Base-by-base conservation (phyloP, 2,888 invertebrate species). In the Melieria picta region DNA sequence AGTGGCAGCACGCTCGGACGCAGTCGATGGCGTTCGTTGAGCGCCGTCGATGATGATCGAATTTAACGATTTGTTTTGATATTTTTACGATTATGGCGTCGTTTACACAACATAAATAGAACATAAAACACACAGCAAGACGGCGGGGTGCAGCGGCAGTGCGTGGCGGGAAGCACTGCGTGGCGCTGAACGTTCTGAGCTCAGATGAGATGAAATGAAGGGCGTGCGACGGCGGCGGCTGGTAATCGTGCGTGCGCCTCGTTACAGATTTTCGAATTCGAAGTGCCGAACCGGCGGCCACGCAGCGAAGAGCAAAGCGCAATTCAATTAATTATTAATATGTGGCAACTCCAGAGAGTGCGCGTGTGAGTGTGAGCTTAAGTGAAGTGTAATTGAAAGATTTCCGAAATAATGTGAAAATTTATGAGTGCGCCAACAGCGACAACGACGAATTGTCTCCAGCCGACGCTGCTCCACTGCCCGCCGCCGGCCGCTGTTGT, bases 51-150 rank as follows among this genome's bases (percentile, higher is more conserved):
- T 30, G 81, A 82, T 82, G 85, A 83, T 85, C 84, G 82, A 86
- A 84, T 86, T 86, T 85, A 84, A 86, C 86, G 86, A 86, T 86
- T 86, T 86, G 86, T 86, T 86, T 83, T 87, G 87, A 86, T 86
- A 85, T 84, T 84, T 86, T 86, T 87, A 86, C 84, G 87, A 85
- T 86, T 86, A 86, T 85, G 83, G 84, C 82, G 79, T 84, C 85
- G 85, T 86, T 87, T 86, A 83, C 86, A 87, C 85, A 82, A 85
- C 84, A 86, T 87, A 85, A 86, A 87, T 85, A 81, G 83, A 83
- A 85, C 84, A 86, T 86, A 85, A 85, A 85, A 85, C 81, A 80
- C 79, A 82, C 80, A 82, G 81, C 79, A 77, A 79, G 77, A 77
- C 79, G 78, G 78, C 80, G 72, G 48, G 68, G 50, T 42, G 46